These are phyloP conservation scores for Orchestia grillus DNA, from an alignment of 1,140 invertebrate genomes.

Conservation along the genomic window DNA sequence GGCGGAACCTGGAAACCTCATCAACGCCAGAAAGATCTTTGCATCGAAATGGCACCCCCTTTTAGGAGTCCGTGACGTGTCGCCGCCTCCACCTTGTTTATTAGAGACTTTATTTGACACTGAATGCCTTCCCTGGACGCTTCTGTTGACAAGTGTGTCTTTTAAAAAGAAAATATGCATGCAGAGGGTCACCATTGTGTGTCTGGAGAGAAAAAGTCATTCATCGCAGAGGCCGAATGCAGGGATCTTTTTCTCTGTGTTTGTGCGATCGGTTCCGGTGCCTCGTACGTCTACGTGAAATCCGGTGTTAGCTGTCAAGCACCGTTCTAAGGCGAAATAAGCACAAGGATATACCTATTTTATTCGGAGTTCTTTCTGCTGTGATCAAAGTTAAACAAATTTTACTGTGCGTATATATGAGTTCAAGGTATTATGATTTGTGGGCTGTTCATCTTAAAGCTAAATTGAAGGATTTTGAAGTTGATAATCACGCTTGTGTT, in stretches of 20 bases:
- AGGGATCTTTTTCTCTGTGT: background rate
- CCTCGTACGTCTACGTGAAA: background rate
- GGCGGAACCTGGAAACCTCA: slow-evolving; percentile 2
- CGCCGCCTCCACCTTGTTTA: background rate
- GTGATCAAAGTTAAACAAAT: too few species aligned
- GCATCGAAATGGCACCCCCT: slow-evolving; percentile 39
- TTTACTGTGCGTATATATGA: background rate
- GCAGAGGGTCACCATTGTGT: slow-evolving; percentile 14
- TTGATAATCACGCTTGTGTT: background rate
- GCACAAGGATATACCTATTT: background rate
- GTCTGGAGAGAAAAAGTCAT: background rate
- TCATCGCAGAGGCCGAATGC: background rate
- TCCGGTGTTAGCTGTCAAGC: background rate
- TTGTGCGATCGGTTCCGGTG: background rate
- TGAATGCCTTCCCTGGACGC: background rate
- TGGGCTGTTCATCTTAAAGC: background rate
- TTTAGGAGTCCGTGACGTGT: background rate
- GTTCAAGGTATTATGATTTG: background rate
- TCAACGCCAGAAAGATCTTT: slow-evolving; percentile 47
- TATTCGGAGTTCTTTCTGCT: too few species aligned
- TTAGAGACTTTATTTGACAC: slow-evolving; percentile 49
- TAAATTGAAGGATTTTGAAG: background rate
- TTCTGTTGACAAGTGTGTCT: slow-evolving; percentile 38
- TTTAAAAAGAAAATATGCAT: background rate
- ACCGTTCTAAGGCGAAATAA: background rate